Base-by-base conservation (phyloP, 1,140 invertebrate genomes). In the Stegodyphus mimosarum region DNA sequence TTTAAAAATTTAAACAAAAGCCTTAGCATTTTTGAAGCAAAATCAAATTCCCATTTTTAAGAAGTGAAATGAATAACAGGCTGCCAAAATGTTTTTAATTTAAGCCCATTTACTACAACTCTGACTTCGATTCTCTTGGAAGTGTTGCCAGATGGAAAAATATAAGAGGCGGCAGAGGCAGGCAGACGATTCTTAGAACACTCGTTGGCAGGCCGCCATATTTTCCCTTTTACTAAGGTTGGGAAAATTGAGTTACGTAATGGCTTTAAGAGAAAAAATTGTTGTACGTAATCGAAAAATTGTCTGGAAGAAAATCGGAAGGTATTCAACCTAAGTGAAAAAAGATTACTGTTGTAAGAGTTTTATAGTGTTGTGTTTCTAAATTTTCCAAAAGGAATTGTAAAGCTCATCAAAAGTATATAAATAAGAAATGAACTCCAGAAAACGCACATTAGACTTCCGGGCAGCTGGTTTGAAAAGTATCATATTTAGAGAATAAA, bases 161-260 rank as follows among this genome's bases (percentile, higher is more conserved):
- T 72, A 70, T 70, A 53, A 79, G 51, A 78, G 70, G 15, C 49
- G 11, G 49, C 11, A 60, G 7, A 53, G n/a, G 63, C 11, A 78
- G 50, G 48, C 50, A 51, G 33, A 52, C 74, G 74, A 76, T 76
- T 64, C 67, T 64, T 10, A n/a, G 60, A 50, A 55, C 51, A 33
- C 49, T 51, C 50, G 52, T 48, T 83, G 79, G 79, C 79, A 83
- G 48, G 15, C 49, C 33, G 48, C 79, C 79, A 83, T 83, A 63
- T 48, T 79, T 71, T 49, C 55, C 50, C 3, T 60, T 83, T 74
- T 73, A 66, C 49, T 53, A 50, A 81, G 55, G 69, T 51, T 66
- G 4, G 60, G 71, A 64, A 81, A 81, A 81, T 81, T 81, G 69
- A 72, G 78, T 72, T 72, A 72, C 69, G 78, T 81, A 81, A 81